phyloP scores from a whole-genome alignment of 2,113 vertebrate species.

The Hoplias malabaricus region DNA sequence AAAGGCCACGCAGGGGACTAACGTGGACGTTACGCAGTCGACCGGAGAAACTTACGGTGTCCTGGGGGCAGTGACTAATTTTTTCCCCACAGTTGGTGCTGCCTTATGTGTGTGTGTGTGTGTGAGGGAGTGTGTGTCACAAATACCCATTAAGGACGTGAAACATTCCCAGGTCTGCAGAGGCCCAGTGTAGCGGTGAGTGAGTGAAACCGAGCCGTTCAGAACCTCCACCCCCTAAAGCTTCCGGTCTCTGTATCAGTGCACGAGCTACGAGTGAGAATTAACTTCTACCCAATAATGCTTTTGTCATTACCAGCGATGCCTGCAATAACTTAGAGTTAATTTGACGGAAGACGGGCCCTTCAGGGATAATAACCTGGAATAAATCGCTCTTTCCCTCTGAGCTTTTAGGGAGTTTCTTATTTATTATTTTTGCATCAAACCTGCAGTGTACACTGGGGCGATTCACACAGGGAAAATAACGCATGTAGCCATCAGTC shows the following conservation, averaged over 20 bases:
- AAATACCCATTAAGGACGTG: not conserved
- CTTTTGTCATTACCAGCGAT: not conserved
- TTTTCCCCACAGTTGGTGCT: not conserved
- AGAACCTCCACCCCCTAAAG: not conserved
- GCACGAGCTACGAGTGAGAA: not conserved
- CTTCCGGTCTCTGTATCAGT: not conserved
- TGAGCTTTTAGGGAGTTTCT: not conserved
- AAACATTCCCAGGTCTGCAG: not conserved
- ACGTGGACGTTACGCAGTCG: not conserved
- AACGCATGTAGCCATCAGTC: constrained; percentile 73
- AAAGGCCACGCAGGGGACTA: not conserved
- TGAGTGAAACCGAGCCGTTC: not conserved
- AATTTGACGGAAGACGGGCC: not conserved
- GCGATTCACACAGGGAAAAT: constrained; percentile 61
- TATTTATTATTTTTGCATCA: not conserved
- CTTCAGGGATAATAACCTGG: not conserved
- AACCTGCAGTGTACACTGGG: constrained; percentile 41
- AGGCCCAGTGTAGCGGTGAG: not conserved
- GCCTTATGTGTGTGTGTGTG: not conserved
- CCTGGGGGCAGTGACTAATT: not conserved
- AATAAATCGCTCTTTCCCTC: not conserved
- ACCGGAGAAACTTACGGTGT: not conserved
- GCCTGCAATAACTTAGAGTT: not conserved
- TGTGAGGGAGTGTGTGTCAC: not conserved
- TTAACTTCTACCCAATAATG: not conserved